Conservation (phyloP, 2,113 vertebrate species). For the Circaetus gallicus region DNA sequence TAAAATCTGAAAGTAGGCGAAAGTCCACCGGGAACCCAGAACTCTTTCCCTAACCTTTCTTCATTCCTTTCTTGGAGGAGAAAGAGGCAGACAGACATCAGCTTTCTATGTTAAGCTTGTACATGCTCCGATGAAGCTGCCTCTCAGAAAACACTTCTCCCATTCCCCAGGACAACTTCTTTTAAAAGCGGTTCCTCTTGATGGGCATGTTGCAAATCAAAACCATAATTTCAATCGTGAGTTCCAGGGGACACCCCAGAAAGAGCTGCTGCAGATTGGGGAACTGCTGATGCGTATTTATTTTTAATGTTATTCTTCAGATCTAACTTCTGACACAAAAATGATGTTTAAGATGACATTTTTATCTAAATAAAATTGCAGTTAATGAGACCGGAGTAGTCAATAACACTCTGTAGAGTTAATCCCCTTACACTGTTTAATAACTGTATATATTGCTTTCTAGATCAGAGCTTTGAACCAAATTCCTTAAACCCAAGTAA, state of each 20-base stretch:
- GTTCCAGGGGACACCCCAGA: constrained; percentile 1
- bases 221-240: not conserved
- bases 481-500: constrained; percentile 56
- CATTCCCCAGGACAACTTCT: not conserved
- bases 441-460: constrained; percentile 64
- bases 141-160: not conserved
- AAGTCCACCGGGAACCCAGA: not conserved
- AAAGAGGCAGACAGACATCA: not conserved
- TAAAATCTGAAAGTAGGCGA: not conserved
- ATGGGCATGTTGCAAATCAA: not conserved
- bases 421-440: constrained; percentile 62
- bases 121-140: not conserved
- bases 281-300: not conserved
- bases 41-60: not conserved
- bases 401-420: constrained; percentile 57
- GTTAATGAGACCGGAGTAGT: constrained; percentile 55
- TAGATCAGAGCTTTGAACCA: constrained; percentile 58
- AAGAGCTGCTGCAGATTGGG: not conserved
- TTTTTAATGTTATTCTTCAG: constrained; percentile 50
- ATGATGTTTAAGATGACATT: constrained; percentile 52
- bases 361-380: constrained; percentile 60
- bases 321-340: constrained; percentile 48
- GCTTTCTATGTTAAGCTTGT: not conserved
- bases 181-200: not conserved
- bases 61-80: not conserved